These are phyloP conservation scores for Irena cyanogastra DNA, from an alignment of 2,113 vertebrate species.

Conservation along the genomic window DNA sequence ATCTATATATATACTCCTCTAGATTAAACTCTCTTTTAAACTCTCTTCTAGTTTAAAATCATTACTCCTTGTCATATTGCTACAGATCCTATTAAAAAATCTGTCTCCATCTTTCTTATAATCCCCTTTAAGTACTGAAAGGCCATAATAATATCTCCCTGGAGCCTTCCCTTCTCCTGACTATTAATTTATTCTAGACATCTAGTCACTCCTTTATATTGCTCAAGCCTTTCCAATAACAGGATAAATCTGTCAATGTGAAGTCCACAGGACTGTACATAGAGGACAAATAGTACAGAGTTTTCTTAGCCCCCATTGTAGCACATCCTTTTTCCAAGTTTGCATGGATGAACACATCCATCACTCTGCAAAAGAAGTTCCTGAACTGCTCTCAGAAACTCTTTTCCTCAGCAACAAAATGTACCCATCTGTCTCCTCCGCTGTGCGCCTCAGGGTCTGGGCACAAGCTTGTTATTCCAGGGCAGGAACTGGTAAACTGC, in stretches of 20 bases:
- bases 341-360: background rate
- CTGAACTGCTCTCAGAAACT: background rate
- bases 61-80: background rate
- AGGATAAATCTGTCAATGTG: background rate
- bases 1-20: background rate
- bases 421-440: background rate
- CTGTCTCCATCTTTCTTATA: background rate
- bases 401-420: background rate
- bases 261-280: background rate
- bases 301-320: background rate
- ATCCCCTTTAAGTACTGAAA: background rate
- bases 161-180: background rate
- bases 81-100: background rate
- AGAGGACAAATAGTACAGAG: background rate
- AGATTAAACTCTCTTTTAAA: background rate
- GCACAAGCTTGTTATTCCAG: background rate
- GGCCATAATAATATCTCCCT: background rate
- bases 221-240: background rate
- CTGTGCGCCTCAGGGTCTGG: background rate
- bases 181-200: background rate
- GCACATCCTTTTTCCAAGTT: background rate
- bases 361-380: slow-evolving; percentile 21
- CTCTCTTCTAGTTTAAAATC: background rate
- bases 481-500: background rate
- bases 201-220: background rate